phyloP scores from a whole-genome alignment of 2,797 vertebrate species.

The Helostoma temminkii region DNA sequence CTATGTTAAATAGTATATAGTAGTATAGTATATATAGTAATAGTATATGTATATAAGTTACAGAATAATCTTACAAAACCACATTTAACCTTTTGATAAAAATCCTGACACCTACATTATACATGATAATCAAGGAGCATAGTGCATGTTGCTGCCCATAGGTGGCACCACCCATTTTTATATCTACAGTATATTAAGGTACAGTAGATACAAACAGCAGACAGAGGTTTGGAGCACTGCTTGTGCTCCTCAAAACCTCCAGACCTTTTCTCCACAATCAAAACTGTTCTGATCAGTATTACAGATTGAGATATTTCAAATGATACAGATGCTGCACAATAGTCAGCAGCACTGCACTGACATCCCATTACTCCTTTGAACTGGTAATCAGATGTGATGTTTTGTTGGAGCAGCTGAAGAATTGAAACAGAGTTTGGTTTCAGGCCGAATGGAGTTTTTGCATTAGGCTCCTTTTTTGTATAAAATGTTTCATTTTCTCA shows the following conservation, averaged over 20 bases:
- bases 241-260: no score
- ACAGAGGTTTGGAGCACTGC: neutral
- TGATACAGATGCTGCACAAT: constrained; percentile 15
- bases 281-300: no score
- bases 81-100: constrained; percentile 12
- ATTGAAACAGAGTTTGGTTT: no score
- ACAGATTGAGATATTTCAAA: neutral
- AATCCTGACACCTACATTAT: constrained; percentile 7
- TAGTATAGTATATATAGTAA: no score
- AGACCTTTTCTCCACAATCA: no score
- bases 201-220: neutral
- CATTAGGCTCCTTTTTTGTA: neutral
- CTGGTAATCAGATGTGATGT: no score
- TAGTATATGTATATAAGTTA: no score
- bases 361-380: no score
- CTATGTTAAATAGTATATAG: no score
- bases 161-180: constrained; percentile 62
- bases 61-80: neutral
- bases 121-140: constrained; percentile 8
- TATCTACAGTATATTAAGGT: constrained; percentile 31
- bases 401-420: no score
- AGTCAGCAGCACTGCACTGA: neutral
- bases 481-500: constrained; percentile 25
- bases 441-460: no score
- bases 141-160: constrained; percentile 55